Percentiles rank a stretch among this genome's conserved stretches.
phyloP scores from a whole-genome alignment of 2,888 invertebrate species.

The Euphydryas editha region DNA sequence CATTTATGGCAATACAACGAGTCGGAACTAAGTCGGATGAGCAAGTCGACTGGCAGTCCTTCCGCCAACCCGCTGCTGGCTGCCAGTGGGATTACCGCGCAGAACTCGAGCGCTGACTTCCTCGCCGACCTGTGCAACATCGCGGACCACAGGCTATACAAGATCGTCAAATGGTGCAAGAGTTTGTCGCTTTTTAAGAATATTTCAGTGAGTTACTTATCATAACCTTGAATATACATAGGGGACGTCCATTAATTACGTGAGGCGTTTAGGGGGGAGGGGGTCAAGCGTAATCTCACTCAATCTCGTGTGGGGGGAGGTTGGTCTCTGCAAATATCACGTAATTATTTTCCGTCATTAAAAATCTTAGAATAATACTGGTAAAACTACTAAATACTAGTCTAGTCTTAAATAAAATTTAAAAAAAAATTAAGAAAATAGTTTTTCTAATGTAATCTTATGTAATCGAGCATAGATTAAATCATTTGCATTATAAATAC shows the following conservation, averaged over 20 bases:
- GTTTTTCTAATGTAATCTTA: too few species aligned
- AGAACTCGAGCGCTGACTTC: conserved; percentile 91
- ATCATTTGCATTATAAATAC: too few species aligned
- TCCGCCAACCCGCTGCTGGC: conserved; percentile 76
- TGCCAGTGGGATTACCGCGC: conserved; percentile 77
- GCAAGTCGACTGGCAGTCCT: conserved; percentile 70
- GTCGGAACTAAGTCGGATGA: conserved; percentile 88
- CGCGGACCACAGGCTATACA: conserved; percentile 97
- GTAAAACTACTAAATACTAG: too few species aligned
- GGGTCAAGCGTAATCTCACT: too few species aligned
- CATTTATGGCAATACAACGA: conserved; percentile 98
- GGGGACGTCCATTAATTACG: background rate
- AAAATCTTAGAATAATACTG: too few species aligned
- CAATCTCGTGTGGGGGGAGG: too few species aligned
- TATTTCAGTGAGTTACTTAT: conserved; percentile 88
- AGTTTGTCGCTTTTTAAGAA: conserved; percentile 98
- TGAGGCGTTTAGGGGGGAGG: too few species aligned
- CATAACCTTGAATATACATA: background rate
- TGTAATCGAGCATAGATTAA: too few species aligned
- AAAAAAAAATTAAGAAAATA: too few species aligned
- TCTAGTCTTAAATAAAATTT: too few species aligned
- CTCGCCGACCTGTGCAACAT: conserved; percentile 96
- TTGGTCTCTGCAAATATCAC: too few species aligned
- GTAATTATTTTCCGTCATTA: too few species aligned
- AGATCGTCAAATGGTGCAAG: conserved; percentile 99